These are phyloP conservation scores for Tanytarsus gracilentus DNA, from an alignment of 2,888 invertebrate species.

Conservation along the genomic window DNA sequence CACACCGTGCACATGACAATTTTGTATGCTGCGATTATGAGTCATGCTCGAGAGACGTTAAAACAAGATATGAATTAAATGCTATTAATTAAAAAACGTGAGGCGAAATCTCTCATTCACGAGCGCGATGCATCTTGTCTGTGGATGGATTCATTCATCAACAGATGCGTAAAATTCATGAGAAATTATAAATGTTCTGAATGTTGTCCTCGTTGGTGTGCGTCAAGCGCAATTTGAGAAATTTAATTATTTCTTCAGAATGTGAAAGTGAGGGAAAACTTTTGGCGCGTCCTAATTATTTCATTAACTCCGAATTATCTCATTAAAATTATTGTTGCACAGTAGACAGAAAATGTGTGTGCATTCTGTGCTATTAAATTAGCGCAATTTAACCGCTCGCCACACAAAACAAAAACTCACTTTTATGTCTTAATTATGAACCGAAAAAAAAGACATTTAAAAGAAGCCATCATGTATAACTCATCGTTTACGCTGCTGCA, in stretches of 20 bases:
- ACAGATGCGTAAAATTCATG: slow-evolving; percentile 28
- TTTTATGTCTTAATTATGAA: slow-evolving; percentile 27
- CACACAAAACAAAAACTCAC: slow-evolving; percentile 17
- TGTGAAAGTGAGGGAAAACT: neutral
- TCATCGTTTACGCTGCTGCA: too few species aligned
- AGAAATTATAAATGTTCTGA: slow-evolving; percentile 25
- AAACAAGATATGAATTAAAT: slow-evolving; percentile 13
- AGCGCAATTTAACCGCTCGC: slow-evolving; percentile 27
- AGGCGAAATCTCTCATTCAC: slow-evolving; percentile 13
- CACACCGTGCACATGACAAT: too few species aligned
- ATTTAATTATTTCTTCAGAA: slow-evolving; percentile 27
- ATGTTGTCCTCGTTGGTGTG: slow-evolving; percentile 3
- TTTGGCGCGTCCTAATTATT: slow-evolving; percentile 29
- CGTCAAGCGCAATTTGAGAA: slow-evolving; percentile 17
- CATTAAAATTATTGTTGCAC: slow-evolving; percentile 13
- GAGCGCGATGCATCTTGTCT: neutral
- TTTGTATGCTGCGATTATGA: too few species aligned
- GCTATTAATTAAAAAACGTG: slow-evolving; percentile 4
- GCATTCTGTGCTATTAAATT: slow-evolving; percentile 22
- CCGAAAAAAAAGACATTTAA: neutral
- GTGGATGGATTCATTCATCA: slow-evolving; percentile 22
- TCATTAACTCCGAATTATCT: slow-evolving; percentile 29
- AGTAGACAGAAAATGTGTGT: neutral
- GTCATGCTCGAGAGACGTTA: neutral
- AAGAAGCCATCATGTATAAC: too few species aligned